These are phyloP conservation scores for Platycheirus albimanus DNA, from an alignment of 2,888 invertebrate species.

Conservation along the genomic window DNA sequence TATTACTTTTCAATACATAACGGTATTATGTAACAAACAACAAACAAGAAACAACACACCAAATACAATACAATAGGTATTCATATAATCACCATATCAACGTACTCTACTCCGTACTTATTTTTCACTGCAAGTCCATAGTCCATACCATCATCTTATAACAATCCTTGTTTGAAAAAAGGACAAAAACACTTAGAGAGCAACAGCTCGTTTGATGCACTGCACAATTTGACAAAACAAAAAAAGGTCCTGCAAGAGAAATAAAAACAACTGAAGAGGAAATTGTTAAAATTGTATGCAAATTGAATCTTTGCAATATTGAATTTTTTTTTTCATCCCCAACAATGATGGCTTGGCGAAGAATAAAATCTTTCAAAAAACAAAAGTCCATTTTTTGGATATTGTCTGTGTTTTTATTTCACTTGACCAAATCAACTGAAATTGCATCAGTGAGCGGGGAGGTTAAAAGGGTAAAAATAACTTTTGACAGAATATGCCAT, in stretches of 20 bases:
- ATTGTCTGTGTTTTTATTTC: constrained; percentile 17
- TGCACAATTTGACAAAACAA: not conserved
- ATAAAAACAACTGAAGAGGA: constrained; percentile 58
- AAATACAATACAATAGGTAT: too few species aligned
- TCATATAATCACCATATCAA: too few species aligned
- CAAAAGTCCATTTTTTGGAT: not conserved
- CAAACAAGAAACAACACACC: too few species aligned
- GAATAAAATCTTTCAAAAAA: constrained; percentile 8
- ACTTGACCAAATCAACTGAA: constrained; percentile 56
- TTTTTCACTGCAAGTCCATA: too few species aligned
- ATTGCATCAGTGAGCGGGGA: not conserved
- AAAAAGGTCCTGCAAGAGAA: not conserved
- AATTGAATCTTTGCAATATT: constrained; percentile 54
- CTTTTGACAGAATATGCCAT: constrained; percentile 20
- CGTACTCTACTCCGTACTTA: too few species aligned
- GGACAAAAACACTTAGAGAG: not conserved
- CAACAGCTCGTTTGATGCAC: not conserved
- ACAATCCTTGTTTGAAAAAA: too few species aligned
- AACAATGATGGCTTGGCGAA: constrained; percentile 13
- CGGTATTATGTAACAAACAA: too few species aligned
- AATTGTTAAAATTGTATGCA: constrained; percentile 70
- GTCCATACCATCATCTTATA: not conserved
- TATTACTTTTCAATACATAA: too few species aligned
- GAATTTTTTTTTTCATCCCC: not conserved
- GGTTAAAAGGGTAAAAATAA: not conserved